Evolutionary conservation across 2,888 invertebrate genomes (phyloP), one percentile per base, ranked within the genome.

Genomic region (Zhuqinia jingwanae): DNA sequence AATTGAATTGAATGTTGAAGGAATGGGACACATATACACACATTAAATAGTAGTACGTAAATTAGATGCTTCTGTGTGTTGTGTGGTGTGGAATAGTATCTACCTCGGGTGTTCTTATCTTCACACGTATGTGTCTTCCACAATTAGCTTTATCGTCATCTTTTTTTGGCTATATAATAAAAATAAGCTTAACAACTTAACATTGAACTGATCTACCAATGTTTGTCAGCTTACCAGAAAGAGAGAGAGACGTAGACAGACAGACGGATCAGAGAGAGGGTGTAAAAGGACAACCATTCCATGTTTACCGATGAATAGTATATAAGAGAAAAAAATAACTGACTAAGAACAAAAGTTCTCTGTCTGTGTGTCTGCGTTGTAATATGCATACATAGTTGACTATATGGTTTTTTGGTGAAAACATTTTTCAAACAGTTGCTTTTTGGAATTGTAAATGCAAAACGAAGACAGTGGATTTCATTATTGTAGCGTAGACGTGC

Each of bases 81-180:
- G n/a, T 30, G 20, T 75, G 75, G 2, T 27, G 36, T 75, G 75
- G 30, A 56, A 75, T 53, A 75, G 30, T 75, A 75, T 45, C 60
- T 60, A 75, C 60, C 77, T 77, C 20, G 58, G 77, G 77, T 60
- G 77, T 60, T 68, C 68, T 68, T 80, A 80, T 68, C 80, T 80
- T 53, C 50, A 13, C 53, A 36, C 30, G 68, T 70, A 70, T 36
- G 53, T 68, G 53, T 68, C 53, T 70, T 56, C 53, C 56, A 56
- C 80, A 80, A 80, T 80, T 65, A 80, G 80, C 22, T 80, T 80
- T 56, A 80, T 80, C 68, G 53, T 70, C 36, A 50, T n/a, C n/a
- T 53, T 77, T 73, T 53, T 75, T 75, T 75, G 13, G 50, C n/a
- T 56, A 30, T 17, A 27, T 47, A 50, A 73, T 73, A 53, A 73